Conservation (phyloP, 1,140 invertebrate species). For the Lordiphosa mommai region DNA sequence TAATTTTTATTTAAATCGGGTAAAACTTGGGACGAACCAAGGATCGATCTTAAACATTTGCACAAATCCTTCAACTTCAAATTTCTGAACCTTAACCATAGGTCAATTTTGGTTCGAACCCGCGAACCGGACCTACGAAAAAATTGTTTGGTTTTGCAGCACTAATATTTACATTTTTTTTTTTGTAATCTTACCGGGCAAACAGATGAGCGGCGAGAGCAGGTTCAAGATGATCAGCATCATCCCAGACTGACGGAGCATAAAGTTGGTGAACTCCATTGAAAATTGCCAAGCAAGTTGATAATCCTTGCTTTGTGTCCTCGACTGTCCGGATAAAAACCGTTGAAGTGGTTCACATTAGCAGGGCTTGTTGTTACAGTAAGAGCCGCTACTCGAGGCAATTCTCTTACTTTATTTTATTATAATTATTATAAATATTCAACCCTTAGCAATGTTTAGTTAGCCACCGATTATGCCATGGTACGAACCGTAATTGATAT, state of each 20-base stretch:
- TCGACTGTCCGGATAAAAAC: slow-evolving; percentile 26
- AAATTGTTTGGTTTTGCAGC: slow-evolving; percentile 12
- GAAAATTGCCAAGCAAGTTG: slow-evolving; percentile 59
- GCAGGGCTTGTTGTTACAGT: neutral
- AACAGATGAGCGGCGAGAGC: slow-evolving; percentile 39
- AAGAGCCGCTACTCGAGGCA: slow-evolving; percentile 16
- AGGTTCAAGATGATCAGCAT: slow-evolving; percentile 22
- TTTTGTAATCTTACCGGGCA: slow-evolving; percentile 59
- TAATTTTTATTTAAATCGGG: too few species aligned
- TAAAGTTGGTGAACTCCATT: slow-evolving; percentile 52
- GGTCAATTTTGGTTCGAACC: too few species aligned
- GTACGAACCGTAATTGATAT: neutral
- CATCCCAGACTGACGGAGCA: neutral
- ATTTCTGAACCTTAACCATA: too few species aligned
- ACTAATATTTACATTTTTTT: slow-evolving; percentile 34
- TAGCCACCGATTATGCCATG: neutral
- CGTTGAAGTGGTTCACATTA: slow-evolving; percentile 66
- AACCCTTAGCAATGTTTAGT: slow-evolving; percentile 4
- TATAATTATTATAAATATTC: neutral
- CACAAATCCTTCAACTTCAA: too few species aligned
- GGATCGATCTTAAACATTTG: too few species aligned
- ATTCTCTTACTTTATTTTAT: neutral
- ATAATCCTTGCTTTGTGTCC: slow-evolving; percentile 55
- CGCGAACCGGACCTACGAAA: too few species aligned
- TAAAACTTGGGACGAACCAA: too few species aligned